Percentiles rank a stretch among this genome's conserved stretches.
Conservation (phyloP, 2,797 vertebrate species). For the Tachyglossus aculeatus region DNA sequence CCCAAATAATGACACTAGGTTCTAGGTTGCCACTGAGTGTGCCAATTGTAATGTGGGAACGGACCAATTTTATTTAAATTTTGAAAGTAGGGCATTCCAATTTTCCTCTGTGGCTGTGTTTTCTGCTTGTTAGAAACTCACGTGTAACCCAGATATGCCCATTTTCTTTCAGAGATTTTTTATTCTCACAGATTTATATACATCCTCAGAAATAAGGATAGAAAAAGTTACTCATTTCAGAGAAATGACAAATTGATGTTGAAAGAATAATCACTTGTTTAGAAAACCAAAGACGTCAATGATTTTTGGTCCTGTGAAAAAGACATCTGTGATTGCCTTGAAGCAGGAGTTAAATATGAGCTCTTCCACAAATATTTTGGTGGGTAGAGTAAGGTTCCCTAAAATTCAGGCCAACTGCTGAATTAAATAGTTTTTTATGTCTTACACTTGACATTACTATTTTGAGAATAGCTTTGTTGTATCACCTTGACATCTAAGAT, state of each 20-base stretch:
- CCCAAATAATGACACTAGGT: conserved; percentile 9
- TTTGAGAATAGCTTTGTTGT: too few species aligned
- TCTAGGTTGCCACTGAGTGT: conserved; percentile 40
- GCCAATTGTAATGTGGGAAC: conserved; percentile 54
- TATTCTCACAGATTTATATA: conserved; percentile 43
- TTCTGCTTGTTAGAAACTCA: conserved; percentile 62
- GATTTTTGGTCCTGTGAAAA: too few species aligned
- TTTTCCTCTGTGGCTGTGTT: conserved; percentile 60
- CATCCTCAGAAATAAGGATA: conserved; percentile 28
- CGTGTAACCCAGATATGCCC: conserved; percentile 58
- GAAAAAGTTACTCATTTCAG: conserved; percentile 41
- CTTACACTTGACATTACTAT: too few species aligned
- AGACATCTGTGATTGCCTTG: background rate
- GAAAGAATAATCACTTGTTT: background rate
- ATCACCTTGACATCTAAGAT: too few species aligned
- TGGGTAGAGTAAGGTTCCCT: too few species aligned
- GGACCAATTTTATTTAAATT: conserved; percentile 45
- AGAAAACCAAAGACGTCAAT: conserved; percentile 12
- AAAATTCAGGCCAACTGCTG: too few species aligned
- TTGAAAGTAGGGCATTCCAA: conserved; percentile 60
- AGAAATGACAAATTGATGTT: background rate
- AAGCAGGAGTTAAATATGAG: too few species aligned
- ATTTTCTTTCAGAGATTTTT: conserved; percentile 57
- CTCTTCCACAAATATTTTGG: too few species aligned
- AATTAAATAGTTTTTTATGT: too few species aligned